Evolutionary conservation across 2,113 vertebrate genomes (phyloP), one percentile per base, ranked within the genome.

Genomic region (Sorex fumeus): DNA sequence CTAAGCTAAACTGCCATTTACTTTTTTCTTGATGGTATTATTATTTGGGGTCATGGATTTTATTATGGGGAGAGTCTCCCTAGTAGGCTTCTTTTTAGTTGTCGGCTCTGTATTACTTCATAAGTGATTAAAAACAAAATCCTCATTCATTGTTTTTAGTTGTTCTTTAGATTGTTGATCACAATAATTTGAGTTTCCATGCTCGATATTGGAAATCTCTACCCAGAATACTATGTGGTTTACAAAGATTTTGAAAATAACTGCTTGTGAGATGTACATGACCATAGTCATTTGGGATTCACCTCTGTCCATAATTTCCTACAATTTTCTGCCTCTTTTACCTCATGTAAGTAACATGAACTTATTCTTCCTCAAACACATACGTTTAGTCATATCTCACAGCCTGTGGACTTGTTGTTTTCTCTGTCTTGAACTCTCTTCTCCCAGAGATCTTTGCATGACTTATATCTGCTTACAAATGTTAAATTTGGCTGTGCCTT

Each of bases 161-260:
- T 82, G 12, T 70, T 16, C n/a, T 91, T 47, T 86, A 27, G n/a
- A 15, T 27, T 3, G 23, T 45, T 86, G 32, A 16, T 71, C 16
- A 88, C 43, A 84, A 78, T 84, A 88, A 88, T 12, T 6, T 27
- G 83, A 6, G 50, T 45, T 91, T 53, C 43, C 50, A 45, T 45
- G 91, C 78, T 36, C 8, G 34, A 88, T 91, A 43, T 19, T 79
- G 13, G 25, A 84, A 66, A 78, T 72, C 18, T 91, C 36, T 71
- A 28, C 40, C 71, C 18, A 79, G 8, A 90, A 95, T 78, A 82
- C 19, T 36, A 47, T 66, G 78, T 66, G 21, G 43, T 78, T 93
- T 67, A 80, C 40, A 72, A 90, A 87, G 5, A 72, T n/a, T 21
- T 72, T 90, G 34, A n/a, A 78, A 90, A 72, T 74, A 84, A 69